A percentile compares a stretch with the other conserved stretches of the same genome.
Evolutionary conservation across 92 coral and sea anemone species (phyloP).

Genomic region (Zoanthus sociatus): DNA sequence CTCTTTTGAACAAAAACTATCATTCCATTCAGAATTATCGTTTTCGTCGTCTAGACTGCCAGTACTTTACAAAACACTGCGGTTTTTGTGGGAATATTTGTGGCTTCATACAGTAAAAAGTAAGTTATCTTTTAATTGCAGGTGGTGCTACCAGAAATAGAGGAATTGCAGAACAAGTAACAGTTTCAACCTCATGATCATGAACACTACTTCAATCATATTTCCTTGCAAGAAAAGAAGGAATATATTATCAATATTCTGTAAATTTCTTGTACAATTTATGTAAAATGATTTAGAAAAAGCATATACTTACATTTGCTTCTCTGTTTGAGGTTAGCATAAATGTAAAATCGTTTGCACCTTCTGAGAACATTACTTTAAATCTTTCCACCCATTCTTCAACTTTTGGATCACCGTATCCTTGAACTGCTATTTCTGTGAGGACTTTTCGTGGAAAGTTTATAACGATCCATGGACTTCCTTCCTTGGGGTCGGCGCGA

Average conservation of each 20-base stretch:
- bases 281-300: neutral
- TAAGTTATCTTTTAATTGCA: neutral
- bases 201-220: neutral
- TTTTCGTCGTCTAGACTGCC: neutral
- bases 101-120: conserved; percentile 16
- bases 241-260: too few relatives aligned
- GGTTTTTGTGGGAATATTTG: neutral
- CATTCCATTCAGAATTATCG: neutral
- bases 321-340: conserved; percentile 35
- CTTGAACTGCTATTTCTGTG: conserved; percentile 84
- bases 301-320: conserved; percentile 3
- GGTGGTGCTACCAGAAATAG: neutral
- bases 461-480: conserved; percentile 73
- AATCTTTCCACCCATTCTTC: conserved; percentile 75
- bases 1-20: neutral
- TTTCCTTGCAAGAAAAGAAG: neutral
- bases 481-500: conserved; percentile 64
- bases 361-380: conserved; percentile 76
- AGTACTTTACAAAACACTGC: conserved; percentile 10
- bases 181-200: neutral
- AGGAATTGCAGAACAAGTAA: neutral
- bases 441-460: conserved; percentile 72
- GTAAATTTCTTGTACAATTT: neutral
- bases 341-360: conserved; percentile 25
- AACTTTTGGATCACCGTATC: conserved; percentile 73